Percentiles rank a stretch among this genome's conserved stretches.
These are phyloP conservation scores for Cyprinella venusta DNA, from an alignment of 2,797 vertebrate genomes.

Conservation along the genomic window DNA sequence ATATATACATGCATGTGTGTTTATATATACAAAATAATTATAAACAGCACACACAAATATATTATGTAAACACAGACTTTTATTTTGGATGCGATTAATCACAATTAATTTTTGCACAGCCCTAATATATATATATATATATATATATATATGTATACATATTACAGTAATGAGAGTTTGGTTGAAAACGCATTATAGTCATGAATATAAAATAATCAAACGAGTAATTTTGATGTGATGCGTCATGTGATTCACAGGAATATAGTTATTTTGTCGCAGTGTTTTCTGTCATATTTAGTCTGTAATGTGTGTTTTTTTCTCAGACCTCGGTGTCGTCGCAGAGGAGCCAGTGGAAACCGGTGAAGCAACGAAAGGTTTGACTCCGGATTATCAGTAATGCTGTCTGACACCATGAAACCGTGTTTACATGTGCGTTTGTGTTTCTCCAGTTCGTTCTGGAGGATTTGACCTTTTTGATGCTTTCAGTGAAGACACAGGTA, in stretches of 20 bases:
- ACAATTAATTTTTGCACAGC: too few relatives aligned
- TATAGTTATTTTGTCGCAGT: background rate
- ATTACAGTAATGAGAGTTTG: background rate
- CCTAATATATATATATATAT: too few relatives aligned
- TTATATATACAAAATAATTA: too few relatives aligned
- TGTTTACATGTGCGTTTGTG: conserved; percentile 1
- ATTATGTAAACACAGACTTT: too few relatives aligned
- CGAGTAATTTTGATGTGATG: background rate
- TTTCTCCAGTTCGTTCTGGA: background rate
- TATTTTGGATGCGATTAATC: too few relatives aligned
- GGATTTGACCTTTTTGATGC: background rate
- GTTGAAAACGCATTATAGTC: background rate
- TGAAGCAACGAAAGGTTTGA: background rate
- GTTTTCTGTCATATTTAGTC: background rate
- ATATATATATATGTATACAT: too few relatives aligned
- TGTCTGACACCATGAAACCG: background rate
- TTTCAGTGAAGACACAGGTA: accelerated
- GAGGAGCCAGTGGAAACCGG: background rate
- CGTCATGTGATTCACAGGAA: background rate
- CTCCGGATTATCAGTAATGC: background rate
- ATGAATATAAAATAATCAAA: background rate
- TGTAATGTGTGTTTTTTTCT: background rate
- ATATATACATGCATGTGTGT: too few relatives aligned
- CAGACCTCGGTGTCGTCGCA: accelerated
- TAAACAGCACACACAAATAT: too few relatives aligned